Conservation (phyloP, 2,113 vertebrate genomes). For the Bambusicola thoracicus region DNA sequence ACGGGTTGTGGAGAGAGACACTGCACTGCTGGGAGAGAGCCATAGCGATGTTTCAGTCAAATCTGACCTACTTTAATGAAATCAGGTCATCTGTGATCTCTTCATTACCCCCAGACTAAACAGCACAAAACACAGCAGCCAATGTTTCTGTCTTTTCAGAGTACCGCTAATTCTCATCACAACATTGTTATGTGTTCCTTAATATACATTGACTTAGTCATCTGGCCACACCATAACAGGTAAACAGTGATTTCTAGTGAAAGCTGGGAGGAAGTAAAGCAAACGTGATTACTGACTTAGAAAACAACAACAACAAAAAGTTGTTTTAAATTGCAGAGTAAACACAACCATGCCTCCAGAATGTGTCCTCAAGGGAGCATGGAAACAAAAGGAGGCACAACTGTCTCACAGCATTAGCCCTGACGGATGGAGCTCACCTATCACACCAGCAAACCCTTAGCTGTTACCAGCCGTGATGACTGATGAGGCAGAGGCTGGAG, state of each 20-base stretch:
- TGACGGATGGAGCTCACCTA: slow-evolving; percentile 77
- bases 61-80: slow-evolving; percentile 88
- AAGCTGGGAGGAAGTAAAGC: slow-evolving; percentile 64
- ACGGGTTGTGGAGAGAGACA: not conserved
- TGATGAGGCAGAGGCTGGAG: slow-evolving; percentile 43
- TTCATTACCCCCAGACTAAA: slow-evolving; percentile 94
- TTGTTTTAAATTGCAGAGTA: slow-evolving; percentile 25
- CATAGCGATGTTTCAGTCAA: slow-evolving; percentile 72
- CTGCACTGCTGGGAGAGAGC: slow-evolving; percentile 68
- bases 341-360: slow-evolving; percentile 72
- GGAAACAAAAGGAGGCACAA: slow-evolving; percentile 75
- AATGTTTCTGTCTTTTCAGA: slow-evolving; percentile 74
- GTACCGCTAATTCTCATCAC: slow-evolving; percentile 73
- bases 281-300: slow-evolving; percentile 71
- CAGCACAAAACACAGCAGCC: slow-evolving; percentile 79
- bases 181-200: slow-evolving; percentile 78
- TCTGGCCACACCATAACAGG: slow-evolving; percentile 69
- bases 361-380: slow-evolving; percentile 69
- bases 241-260: slow-evolving; percentile 65
- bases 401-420: slow-evolving; percentile 70
- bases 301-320: not conserved
- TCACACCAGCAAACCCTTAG: slow-evolving; percentile 62
- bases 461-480: slow-evolving; percentile 49
- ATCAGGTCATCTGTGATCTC: slow-evolving; percentile 94
- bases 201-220: slow-evolving; percentile 79